Evolutionary conservation across 2,797 vertebrate species (phyloP).

Genomic region (Coendou prehensilis): DNA sequence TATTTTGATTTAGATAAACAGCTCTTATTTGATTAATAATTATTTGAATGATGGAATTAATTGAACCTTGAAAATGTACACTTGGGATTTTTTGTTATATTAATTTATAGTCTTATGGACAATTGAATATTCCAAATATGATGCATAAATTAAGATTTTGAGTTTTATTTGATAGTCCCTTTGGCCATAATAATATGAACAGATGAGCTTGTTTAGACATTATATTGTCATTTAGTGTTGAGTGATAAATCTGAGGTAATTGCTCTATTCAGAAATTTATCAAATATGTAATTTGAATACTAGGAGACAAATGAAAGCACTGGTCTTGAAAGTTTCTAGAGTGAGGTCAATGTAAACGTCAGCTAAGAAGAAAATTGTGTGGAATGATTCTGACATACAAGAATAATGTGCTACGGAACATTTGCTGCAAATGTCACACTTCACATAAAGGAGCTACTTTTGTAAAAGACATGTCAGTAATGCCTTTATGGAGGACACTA

Average conservation of each 20-base stretch:
- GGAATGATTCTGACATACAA: not conserved
- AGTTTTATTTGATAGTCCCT: slow-evolving; percentile 50
- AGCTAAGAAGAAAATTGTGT: not conserved
- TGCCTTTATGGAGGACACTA: not conserved
- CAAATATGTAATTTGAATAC: not conserved
- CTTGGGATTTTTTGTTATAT: not conserved
- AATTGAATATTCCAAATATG: not conserved
- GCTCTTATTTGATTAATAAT: not conserved
- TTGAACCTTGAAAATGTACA: not conserved
- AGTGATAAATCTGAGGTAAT: not conserved
- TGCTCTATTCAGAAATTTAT: slow-evolving; percentile 36
- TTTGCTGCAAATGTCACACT: not conserved
- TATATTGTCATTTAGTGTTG: slow-evolving; percentile 19
- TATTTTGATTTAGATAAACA: slow-evolving; percentile 51
- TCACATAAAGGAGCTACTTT: not conserved
- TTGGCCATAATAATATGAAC: not conserved
- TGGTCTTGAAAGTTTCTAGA: not conserved
- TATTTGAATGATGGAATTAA: not conserved
- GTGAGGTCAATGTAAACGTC: not conserved
- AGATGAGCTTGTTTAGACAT: slow-evolving; percentile 12
- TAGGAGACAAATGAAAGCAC: not conserved
- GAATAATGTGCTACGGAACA: not conserved
- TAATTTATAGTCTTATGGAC: not conserved
- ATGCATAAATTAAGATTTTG: slow-evolving; percentile 23
- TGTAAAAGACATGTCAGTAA: not conserved